Evolutionary conservation across 2,797 vertebrate species (phyloP), one percentile per base, ranked within the genome.

Genomic region (Capromys pilorides): DNA sequence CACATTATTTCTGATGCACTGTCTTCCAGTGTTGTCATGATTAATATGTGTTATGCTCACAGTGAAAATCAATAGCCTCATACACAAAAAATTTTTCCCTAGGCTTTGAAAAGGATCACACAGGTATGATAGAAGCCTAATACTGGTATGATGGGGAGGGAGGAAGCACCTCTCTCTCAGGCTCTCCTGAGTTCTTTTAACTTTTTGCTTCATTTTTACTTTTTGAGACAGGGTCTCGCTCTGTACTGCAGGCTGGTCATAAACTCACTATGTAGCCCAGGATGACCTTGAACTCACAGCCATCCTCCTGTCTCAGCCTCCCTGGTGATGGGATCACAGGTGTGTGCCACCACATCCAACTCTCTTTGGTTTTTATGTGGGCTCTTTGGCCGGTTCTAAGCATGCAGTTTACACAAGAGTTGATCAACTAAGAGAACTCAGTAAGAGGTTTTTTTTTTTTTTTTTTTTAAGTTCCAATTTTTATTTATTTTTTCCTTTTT

Each of bases 1-100:
- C 78, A 73, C 39, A 92, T 86, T 90, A 51, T 88, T 91, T 41
- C 41, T 93, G 31, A 61, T 92, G 87, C 78, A 67, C 8, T 84
- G 39, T 45, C 92, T 92, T 82, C 45, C 36, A 83, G 64, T 39
- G 11, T 93, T 94, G 88, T 88, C 3, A 54, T 69, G 69, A 67
- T 83, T 45, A 88, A 66, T 28, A 89, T 18, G 4, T 79, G 33
- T 78, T 85, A 45, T 4, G 73, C 71, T 94, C 45, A 77, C 31
- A 71, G 62, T 84, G 3, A 61, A 90, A 69, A 90, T 62, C 59
- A 90, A 78, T 90, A 90, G 75, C 26, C 59, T 82, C 31, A 39
- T 12, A 67, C 81, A 36, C 45, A 80, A 71, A 67, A 59, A 10
- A 61, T 26, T 62, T 57, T 51, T 33, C 22, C 28, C 41, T 59